Evolutionary conservation across 1,140 invertebrate genomes (phyloP).

Genomic region (Latrodectus geometricus): DNA sequence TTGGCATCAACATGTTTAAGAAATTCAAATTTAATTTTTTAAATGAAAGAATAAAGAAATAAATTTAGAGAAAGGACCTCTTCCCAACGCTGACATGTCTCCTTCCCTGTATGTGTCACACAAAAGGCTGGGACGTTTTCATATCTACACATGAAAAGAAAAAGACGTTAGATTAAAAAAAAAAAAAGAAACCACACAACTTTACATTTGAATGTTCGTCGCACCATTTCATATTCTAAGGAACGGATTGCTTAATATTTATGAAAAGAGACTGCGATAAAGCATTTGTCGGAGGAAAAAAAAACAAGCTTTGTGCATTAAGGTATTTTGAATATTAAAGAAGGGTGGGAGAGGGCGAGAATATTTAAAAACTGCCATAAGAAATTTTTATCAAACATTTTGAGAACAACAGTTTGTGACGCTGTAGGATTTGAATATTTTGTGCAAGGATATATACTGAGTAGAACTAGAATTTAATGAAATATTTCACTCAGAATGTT

Average conservation of each 20-base stretch:
- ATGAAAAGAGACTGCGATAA: background rate
- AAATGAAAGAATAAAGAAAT: background rate
- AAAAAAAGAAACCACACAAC: background rate
- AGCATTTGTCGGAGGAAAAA: background rate
- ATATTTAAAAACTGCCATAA: background rate
- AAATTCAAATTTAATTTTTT: constrained; percentile 4
- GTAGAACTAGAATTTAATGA: no score
- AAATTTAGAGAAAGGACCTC: background rate
- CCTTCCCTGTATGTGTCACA: background rate
- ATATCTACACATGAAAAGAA: background rate
- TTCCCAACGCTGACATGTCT: background rate
- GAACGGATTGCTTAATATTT: constrained; percentile 1
- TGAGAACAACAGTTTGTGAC: no score
- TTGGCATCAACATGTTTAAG: background rate
- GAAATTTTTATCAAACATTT: background rate
- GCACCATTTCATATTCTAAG: background rate
- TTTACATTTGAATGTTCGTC: background rate
- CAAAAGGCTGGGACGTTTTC: background rate
- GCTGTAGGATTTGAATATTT: no score
- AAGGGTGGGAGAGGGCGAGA: background rate
- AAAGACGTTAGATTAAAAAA: background rate
- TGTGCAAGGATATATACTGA: no score
- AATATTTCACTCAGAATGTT: no score
- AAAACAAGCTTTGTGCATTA: background rate
- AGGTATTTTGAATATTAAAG: background rate